Evolutionary conservation across 2,888 invertebrate genomes (phyloP), one percentile per base, ranked within the genome.

Genomic region (Parnassius orleans): DNA sequence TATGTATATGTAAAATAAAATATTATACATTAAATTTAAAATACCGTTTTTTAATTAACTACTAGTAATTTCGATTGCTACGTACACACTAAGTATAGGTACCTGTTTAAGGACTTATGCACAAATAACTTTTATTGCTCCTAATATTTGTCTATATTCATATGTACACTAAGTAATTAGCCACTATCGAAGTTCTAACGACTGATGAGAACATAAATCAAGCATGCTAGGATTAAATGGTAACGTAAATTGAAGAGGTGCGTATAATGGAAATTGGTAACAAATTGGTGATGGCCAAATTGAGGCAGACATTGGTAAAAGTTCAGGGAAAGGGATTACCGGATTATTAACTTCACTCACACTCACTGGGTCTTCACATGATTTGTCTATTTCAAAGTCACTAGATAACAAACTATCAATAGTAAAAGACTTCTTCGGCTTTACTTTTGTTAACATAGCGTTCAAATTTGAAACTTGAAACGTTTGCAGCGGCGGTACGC

Each of bases 381-480:
- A 69, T 48, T 14, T 11, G 52, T 65, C 61, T 63, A 74, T 69
- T 60, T 85, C 85, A 70, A 91, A 90, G 71, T 95, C 95, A 54
- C 95, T 95, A 3, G 95, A 95, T 67, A 97, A 96, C 66, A 97
- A 93, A 85, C 95, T 96, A 81, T 97, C 97, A 72, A 97, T 97
- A 42, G 96, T 96, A 77, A 97, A 97, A 1, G 96, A 92, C 67
- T 95, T 92, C 74, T 95, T 95, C 44, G 93, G 93, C 65, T 93
- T 79, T 53, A 74, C 74, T 64, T 70, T 68, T 10, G 67, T 48
- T n/a, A 50, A 50, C 12, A 64, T 66, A 60, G 59, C 67, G 24
- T 69, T 72, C 51, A 68, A 60, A 11, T 60, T 66, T 65, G 69
- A 78, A 61, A 64, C 71, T 63, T 72, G 82, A 64, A 72, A 77